phyloP scores from a whole-genome alignment of 2,113 vertebrate species.

The Coryphaenoides rupestris region DNA sequence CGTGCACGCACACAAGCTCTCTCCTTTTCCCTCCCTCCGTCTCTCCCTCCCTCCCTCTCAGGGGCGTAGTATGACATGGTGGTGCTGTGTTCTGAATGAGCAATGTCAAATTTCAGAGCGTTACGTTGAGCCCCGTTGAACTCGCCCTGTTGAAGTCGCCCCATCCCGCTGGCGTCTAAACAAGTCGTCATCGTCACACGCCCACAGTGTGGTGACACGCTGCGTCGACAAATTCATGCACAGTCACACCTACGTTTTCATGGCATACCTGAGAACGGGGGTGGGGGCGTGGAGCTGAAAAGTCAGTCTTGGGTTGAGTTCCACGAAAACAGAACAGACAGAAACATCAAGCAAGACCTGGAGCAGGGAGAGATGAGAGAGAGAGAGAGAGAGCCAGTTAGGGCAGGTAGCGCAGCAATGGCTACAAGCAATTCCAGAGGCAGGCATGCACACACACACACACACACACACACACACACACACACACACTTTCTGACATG shows the following conservation, averaged over 20 bases:
- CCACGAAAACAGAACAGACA: not conserved
- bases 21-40: constrained; percentile 4
- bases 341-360: constrained; percentile 1
- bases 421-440: not conserved
- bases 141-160: too few relatives aligned
- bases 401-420: not conserved
- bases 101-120: not conserved
- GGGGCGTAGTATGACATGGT: not conserved
- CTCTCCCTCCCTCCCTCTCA: not conserved
- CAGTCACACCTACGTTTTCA: too few relatives aligned
- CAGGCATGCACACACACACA: too few relatives aligned
- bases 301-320: not conserved
- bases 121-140: not conserved
- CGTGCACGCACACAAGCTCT: not conserved
- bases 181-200: not conserved
- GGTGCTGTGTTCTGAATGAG: not conserved
- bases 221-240: too few relatives aligned
- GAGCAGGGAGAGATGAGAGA: constrained; percentile 7
- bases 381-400: constrained; percentile 13
- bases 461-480: too few relatives aligned
- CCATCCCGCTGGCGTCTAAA: not conserved
- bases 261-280: not conserved
- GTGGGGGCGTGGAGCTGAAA: not conserved
- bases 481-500: too few relatives aligned
- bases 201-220: not conserved